Evolutionary conservation across 2,888 invertebrate genomes (phyloP).

Genomic region (Punctoribates punctum): DNA sequence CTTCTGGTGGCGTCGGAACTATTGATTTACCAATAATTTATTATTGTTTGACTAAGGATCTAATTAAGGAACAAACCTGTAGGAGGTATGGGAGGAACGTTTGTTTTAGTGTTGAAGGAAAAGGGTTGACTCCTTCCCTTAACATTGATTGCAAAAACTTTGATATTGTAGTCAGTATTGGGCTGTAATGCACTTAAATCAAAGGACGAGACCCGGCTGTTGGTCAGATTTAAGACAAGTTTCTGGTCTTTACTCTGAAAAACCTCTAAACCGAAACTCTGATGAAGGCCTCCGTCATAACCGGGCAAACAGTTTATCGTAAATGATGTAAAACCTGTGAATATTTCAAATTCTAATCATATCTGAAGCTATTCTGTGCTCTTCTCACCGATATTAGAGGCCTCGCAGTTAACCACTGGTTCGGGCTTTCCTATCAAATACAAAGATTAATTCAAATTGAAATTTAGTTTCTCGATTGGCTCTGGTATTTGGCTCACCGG

Average conservation of each 20-base stretch:
- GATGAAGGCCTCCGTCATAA: constrained; percentile 40
- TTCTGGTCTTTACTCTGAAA: constrained; percentile 31
- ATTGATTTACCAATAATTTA: background rate
- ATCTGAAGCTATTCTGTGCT: background rate
- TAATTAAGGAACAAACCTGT: background rate
- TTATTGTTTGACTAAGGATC: background rate
- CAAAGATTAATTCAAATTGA: background rate
- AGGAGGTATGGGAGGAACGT: background rate
- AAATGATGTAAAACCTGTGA: constrained; percentile 3
- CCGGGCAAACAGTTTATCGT: constrained; percentile 38
- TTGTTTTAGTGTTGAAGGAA: background rate
- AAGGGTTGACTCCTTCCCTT: constrained; percentile 21
- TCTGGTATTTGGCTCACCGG: constrained; percentile 29
- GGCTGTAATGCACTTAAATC: constrained; percentile 30
- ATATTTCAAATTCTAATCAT: background rate
- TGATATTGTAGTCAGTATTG: constrained; percentile 4
- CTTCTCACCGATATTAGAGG: constrained; percentile 2
- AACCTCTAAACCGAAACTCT: constrained; percentile 32
- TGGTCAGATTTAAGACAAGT: constrained; percentile 8
- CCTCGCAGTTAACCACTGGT: background rate
- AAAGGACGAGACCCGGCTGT: background rate
- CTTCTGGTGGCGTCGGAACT: background rate
- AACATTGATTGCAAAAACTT: constrained; percentile 25
- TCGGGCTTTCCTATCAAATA: constrained; percentile 16
- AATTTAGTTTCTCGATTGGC: background rate